Evolutionary conservation across 2,888 invertebrate genomes (phyloP).

Genomic region (Kuschelorhynchus macadamiae): DNA sequence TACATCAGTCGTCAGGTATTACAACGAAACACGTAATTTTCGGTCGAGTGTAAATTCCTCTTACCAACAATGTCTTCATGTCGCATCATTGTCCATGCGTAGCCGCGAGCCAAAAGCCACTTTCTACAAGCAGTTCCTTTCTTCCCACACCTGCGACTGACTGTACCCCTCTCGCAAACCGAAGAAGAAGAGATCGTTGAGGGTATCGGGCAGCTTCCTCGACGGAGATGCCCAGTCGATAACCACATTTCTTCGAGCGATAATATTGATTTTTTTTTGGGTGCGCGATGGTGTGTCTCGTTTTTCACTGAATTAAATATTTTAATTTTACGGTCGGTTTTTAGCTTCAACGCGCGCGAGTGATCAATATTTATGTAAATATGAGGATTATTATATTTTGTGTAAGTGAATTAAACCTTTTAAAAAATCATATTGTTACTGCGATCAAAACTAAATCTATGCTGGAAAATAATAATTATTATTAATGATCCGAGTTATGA

Average conservation of each 20-base stretch:
- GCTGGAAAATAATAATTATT: too few relatives aligned
- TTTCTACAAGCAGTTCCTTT: conserved; percentile 47
- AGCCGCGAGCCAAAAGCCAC: conserved; percentile 40
- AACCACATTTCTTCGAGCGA: conserved; percentile 27
- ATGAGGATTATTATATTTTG: conserved; percentile 53
- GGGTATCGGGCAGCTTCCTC: conserved; percentile 42
- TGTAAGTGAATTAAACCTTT: too few relatives aligned
- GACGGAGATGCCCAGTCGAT: conserved; percentile 34
- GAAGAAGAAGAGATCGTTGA: conserved; percentile 50
- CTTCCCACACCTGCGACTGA: conserved; percentile 48
- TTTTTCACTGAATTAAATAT: conserved; percentile 5
- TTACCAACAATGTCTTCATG: too few relatives aligned
- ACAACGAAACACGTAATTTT: too few relatives aligned
- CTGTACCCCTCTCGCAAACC: conserved; percentile 38
- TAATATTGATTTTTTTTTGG: conserved; percentile 6
- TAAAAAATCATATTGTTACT: too few relatives aligned
- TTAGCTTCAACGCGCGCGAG: conserved; percentile 4
- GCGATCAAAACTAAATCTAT: too few relatives aligned
- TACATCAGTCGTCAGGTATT: too few relatives aligned
- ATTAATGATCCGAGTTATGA: too few relatives aligned
- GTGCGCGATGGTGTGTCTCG: conserved; percentile 24
- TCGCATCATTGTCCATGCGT: conserved; percentile 14
- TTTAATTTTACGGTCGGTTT: not conserved
- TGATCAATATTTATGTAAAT: conserved; percentile 19
- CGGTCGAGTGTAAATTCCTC: too few relatives aligned